These are phyloP conservation scores for Platyrinchus mystaceus DNA, from an alignment of 2,797 vertebrate genomes.

Conservation along the genomic window DNA sequence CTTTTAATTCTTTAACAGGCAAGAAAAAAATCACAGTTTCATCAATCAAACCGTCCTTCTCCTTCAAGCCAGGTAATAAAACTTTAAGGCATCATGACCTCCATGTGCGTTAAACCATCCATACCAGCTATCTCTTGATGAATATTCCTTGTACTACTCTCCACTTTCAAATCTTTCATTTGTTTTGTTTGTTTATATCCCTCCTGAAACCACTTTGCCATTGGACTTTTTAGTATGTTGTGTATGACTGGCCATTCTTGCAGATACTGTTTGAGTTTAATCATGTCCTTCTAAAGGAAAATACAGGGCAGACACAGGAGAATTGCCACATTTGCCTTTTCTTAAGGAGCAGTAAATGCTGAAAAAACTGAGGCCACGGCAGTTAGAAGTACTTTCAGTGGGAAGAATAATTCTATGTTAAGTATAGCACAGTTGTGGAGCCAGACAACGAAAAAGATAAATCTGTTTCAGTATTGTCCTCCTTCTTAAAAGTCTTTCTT, in stretches of 20 bases:
- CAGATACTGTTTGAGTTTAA: not conserved
- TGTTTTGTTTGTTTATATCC: not conserved
- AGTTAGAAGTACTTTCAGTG: not conserved
- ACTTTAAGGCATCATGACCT: not conserved
- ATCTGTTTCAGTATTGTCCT: not conserved
- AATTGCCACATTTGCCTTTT: not conserved
- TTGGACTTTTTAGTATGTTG: not conserved
- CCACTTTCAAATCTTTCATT: not conserved
- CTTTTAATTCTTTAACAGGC: not conserved
- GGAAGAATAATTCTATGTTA: not conserved
- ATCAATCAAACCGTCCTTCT: not conserved
- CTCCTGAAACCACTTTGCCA: not conserved
- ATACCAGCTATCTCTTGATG: rapidly evolving
- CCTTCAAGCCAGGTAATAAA: not conserved
- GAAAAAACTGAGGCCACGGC: not conserved
- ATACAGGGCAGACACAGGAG: not conserved
- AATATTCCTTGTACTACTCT: not conserved
- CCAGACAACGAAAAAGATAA: not conserved
- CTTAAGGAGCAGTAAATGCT: not conserved
- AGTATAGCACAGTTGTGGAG: not conserved
- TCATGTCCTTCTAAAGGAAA: not conserved
- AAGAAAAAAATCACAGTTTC: not conserved
- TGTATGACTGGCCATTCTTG: not conserved
- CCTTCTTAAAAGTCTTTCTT: not conserved
- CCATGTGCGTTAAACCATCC: not conserved